These are phyloP conservation scores for Stenolophus ochropezus DNA, from an alignment of 2,888 invertebrate species.

Conservation along the genomic window DNA sequence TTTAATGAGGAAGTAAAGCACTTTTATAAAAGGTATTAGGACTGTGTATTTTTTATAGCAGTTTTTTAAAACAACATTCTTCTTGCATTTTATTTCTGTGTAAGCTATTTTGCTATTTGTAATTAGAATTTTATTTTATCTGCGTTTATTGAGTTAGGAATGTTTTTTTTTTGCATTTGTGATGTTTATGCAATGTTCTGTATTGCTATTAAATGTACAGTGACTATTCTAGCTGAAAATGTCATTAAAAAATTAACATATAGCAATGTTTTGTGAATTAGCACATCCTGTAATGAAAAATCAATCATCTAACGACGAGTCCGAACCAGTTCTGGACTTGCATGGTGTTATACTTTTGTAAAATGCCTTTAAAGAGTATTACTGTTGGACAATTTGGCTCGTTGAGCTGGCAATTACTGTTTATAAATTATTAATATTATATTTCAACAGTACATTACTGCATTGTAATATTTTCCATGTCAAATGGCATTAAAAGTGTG, in stretches of 20 bases:
- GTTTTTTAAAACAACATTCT: conserved; percentile 38
- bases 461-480: conserved; percentile 56
- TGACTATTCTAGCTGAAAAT: conserved; percentile 60
- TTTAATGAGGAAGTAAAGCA: conserved; percentile 56
- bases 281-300: conserved; percentile 48
- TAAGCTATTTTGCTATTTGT: conserved; percentile 49
- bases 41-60: conserved; percentile 33
- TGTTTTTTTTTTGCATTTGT: conserved; percentile 55
- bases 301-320: conserved; percentile 44
- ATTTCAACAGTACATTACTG: conserved; percentile 58
- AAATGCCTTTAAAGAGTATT: conserved; percentile 50
- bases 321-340: conserved; percentile 5
- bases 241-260: conserved; percentile 57
- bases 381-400: conserved; percentile 43
- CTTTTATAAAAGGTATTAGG: conserved; percentile 9
- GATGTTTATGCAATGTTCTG: conserved; percentile 58
- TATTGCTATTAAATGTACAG: conserved; percentile 61
- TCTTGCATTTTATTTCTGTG: conserved; percentile 46
- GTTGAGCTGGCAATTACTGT: conserved; percentile 38
- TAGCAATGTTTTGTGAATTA: conserved; percentile 58
- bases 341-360: conserved; percentile 49
- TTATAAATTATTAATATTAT: conserved; percentile 53
- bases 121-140: conserved; percentile 42
- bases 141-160: conserved; percentile 46
- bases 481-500: conserved; percentile 56